phyloP scores from a whole-genome alignment of 2,797 vertebrate genomes.

The Heteromormyrus szaboi region DNA sequence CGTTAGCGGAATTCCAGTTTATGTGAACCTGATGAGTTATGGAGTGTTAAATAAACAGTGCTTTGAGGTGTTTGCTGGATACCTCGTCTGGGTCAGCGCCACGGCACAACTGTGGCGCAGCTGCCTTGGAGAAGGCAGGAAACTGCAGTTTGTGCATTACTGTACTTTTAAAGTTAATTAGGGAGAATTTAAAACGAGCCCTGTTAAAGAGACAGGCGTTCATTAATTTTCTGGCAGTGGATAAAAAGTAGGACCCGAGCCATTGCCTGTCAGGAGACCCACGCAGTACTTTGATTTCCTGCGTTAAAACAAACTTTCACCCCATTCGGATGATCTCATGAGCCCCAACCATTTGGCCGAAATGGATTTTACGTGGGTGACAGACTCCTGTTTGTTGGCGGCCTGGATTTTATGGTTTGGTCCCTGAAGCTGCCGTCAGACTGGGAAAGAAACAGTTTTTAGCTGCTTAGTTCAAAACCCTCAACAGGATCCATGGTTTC shows the following conservation, averaged over 20 bases:
- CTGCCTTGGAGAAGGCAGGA: background rate
- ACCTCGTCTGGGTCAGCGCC: background rate
- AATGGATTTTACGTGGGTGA: background rate
- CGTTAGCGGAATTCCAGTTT: conserved; percentile 9
- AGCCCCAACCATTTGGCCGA: background rate
- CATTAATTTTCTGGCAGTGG: conserved; percentile 1
- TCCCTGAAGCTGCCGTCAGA: background rate
- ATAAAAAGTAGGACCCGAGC: background rate
- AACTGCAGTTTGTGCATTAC: conserved; percentile 6
- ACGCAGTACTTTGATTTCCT: background rate
- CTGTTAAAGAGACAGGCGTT: background rate
- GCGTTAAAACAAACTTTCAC: background rate
- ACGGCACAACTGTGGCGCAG: conserved; percentile 11
- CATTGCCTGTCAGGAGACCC: background rate
- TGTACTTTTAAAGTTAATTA: conserved; percentile 12
- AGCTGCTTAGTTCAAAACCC: background rate
- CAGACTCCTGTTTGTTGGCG: background rate
- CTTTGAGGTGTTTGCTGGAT: conserved; percentile 8
- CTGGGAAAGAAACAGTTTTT: background rate
- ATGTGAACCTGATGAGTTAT: conserved; percentile 16
- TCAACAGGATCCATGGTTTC: background rate
- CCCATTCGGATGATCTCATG: background rate
- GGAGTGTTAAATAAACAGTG: conserved; percentile 15
- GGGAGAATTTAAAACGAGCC: background rate
- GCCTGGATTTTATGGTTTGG: background rate